These are phyloP conservation scores for Coreius guichenoti DNA, from an alignment of 2,797 vertebrate genomes.

Conservation along the genomic window DNA sequence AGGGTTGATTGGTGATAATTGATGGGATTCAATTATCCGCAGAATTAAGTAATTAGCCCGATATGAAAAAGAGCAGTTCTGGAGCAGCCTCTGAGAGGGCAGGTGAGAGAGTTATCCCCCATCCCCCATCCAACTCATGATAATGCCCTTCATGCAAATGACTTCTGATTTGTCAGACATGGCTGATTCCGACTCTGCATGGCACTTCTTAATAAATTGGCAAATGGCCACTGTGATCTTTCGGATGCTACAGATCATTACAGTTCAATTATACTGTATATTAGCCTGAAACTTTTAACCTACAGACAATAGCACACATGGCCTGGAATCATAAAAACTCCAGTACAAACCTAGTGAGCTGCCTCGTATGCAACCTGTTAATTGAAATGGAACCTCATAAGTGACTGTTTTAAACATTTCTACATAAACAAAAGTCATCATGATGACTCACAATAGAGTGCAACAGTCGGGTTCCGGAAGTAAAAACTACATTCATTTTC, in stretches of 20 bases:
- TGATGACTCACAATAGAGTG: not conserved
- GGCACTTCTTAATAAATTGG: constrained; percentile 42
- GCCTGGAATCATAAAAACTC: not conserved
- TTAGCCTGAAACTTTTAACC: constrained; percentile 18
- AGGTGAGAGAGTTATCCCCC: not conserved
- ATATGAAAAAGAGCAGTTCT: constrained; percentile 33
- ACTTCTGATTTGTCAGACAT: constrained; percentile 55
- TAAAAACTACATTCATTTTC: not conserved
- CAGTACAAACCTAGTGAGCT: not conserved
- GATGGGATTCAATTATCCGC: constrained; percentile 45
- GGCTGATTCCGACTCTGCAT: constrained; percentile 45
- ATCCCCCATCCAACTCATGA: not conserved
- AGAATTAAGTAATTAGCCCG: constrained; percentile 43
- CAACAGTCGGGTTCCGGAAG: not conserved
- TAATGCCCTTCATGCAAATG: constrained; percentile 49
- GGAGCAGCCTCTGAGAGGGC: constrained; percentile 23
- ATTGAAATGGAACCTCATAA: not conserved
- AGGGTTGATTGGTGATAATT: too few relatives aligned
- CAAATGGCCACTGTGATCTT: constrained; percentile 39
- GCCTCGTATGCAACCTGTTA: not conserved
- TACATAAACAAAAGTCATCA: not conserved
- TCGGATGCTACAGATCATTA: constrained; percentile 48
- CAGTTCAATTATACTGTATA: constrained; percentile 38
- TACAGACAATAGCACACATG: not conserved
- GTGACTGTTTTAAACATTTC: not conserved